Conservation (phyloP, 2,797 vertebrate genomes). For the Pachyuromys duprasi region DNA sequence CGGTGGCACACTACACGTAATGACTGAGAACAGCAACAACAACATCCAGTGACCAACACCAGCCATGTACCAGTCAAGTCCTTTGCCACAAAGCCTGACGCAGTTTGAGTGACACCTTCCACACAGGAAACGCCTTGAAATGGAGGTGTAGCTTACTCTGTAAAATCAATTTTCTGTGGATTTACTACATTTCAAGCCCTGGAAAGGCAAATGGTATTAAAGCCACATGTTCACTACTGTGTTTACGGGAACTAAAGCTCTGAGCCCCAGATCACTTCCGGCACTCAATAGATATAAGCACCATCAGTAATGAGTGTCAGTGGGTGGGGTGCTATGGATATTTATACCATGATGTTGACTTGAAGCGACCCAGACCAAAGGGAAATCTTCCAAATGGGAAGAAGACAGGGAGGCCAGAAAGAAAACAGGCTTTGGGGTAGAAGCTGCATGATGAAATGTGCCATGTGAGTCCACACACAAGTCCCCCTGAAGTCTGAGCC, state of each 20-base stretch:
- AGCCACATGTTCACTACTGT: neutral
- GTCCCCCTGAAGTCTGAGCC: neutral
- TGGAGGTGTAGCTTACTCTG: neutral
- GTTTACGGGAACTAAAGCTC: neutral
- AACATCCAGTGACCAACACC: neutral
- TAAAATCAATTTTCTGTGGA: neutral
- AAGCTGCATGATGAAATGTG: neutral
- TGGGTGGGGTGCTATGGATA: neutral
- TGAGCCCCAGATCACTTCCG: neutral
- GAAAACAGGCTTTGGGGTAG: neutral
- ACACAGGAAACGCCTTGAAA: neutral
- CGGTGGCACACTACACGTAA: neutral
- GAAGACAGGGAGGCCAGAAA: neutral
- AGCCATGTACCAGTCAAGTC: neutral
- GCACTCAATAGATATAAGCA: neutral
- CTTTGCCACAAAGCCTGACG: neutral
- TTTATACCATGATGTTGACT: neutral
- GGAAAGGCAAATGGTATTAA: neutral
- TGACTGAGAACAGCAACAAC: neutral
- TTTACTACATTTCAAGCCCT: constrained; percentile 1
- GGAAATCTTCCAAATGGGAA: neutral
- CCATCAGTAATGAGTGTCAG: rapidly evolving
- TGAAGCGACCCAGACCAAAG: neutral
- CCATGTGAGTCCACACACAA: neutral
- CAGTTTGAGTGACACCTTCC: neutral